phyloP scores from a whole-genome alignment of 2,797 vertebrate genomes.

The Spheniscus humboldti region DNA sequence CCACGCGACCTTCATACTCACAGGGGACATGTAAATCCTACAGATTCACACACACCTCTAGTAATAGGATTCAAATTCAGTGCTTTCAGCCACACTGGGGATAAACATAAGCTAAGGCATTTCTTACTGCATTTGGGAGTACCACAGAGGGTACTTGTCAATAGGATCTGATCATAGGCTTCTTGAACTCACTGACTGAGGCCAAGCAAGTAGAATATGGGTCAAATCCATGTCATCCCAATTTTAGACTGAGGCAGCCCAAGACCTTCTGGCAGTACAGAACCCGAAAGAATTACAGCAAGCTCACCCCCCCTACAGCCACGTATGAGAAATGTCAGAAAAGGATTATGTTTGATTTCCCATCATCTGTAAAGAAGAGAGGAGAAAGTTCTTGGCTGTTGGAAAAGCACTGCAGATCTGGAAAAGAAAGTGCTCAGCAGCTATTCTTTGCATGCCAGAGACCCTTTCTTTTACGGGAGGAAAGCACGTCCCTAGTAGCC shows the following conservation, averaged over 20 bases:
- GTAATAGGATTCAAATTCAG: background rate
- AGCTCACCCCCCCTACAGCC: background rate
- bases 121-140: background rate
- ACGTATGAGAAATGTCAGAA: background rate
- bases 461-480: rapidly evolving
- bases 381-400: background rate
- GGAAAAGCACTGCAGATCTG: background rate
- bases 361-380: background rate
- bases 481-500: background rate
- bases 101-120: background rate
- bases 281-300: background rate
- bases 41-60: background rate
- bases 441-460: background rate
- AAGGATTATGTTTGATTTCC: background rate
- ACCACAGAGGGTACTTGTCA: background rate
- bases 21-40: background rate
- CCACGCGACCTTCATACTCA: rapidly evolving
- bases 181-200: background rate
- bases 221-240: background rate
- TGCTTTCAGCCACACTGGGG: background rate
- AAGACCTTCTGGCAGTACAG: background rate
- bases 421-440: background rate
- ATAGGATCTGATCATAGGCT: rapidly evolving
- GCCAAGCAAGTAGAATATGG: background rate
- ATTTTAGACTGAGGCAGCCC: background rate